Base-by-base conservation (phyloP, 1,140 invertebrate species). In the Theocolax elegans region DNA sequence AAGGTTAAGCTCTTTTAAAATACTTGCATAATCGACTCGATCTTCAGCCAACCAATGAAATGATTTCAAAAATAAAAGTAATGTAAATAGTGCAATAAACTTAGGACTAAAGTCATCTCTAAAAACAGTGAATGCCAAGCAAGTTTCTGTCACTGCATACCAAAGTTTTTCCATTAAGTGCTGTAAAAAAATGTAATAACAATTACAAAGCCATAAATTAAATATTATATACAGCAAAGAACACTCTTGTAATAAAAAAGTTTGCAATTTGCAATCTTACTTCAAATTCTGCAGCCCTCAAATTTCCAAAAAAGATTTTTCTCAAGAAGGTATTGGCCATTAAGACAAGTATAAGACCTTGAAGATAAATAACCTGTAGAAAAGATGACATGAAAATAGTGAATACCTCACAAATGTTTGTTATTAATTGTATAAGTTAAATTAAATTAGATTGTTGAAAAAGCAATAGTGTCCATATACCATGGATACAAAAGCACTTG, bases 1-100 rank as follows among this genome's bases (percentile, higher is more conserved):
- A 25, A 40, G 17, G 15, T 21, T 35, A 35, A 10, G 31, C 31
- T 35, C 31, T 6, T 35, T 10, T 35, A 27, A 46, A 65, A 85
- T 86, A 91, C 93, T 95, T 90, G 98, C 97, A 91, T 95, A 99
- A 87, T 99, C 98, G 29, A 99, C 97, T 83, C 98, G 89, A 80
- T 99, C 98, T 87, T 99, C 98, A 35, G 96, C 96, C 17, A 99
- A 86, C 98, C 98, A 99, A 88, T 99, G 98, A 88, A 99, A 99
- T 85, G 97, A 97, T 88, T 99, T 99, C 15, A 99, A 85, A 85
- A 99, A 99, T 42, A 99, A 88, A 31, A 99, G 88, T 19, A 99
- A 88, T 12, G 97, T 99, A 84, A 99, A 99, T 42, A 99, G 87
- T 13, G 97, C 97, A 79, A 99, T 96, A 89, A 99, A 99, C 82